Conservation (phyloP, 2,113 vertebrate species). For the Rhizomys pruinosus region DNA sequence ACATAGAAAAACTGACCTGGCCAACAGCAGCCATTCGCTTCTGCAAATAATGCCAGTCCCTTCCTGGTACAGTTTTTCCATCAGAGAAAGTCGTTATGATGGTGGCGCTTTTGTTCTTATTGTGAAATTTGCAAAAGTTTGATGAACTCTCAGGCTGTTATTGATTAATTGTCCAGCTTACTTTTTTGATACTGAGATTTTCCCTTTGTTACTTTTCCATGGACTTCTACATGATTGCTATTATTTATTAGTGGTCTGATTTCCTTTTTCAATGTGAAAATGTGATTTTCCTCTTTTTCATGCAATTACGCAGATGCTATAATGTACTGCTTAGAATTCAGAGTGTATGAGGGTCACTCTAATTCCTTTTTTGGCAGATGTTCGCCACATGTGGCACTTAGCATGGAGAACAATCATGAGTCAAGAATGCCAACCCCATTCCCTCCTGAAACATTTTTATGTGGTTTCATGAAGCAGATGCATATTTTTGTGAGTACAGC, state of each 20-base stretch:
- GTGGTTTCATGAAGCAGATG: conserved; percentile 73
- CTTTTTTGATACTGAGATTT: conserved; percentile 18
- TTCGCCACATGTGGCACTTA: conserved; percentile 83
- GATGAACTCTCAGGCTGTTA: not conserved
- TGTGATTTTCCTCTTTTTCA: conserved; percentile 54
- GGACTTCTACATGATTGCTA: not conserved
- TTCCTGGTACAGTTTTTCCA: too few relatives aligned
- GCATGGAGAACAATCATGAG: conserved; percentile 77
- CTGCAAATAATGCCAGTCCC: conserved; percentile 42
- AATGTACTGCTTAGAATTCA: conserved; percentile 57
- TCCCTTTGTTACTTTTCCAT: conserved; percentile 31
- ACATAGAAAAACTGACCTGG: conserved; percentile 45
- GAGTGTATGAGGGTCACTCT: conserved; percentile 72
- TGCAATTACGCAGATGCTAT: conserved; percentile 31
- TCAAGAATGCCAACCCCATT: conserved; percentile 72
- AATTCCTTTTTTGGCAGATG: conserved; percentile 81
- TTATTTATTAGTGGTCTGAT: conserved; percentile 28
- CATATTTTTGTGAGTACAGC: conserved; percentile 69
- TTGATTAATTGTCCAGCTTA: not conserved
- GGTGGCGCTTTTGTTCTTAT: conserved; percentile 35
- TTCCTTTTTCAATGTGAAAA: conserved; percentile 54
- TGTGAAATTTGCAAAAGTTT: conserved; percentile 53
- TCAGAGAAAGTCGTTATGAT: not conserved
- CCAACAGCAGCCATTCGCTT: not conserved
- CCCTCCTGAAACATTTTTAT: conserved; percentile 73